A percentile compares a stretch with the other conserved stretches of the same genome.
Evolutionary conservation across 2,113 vertebrate genomes (phyloP).

Genomic region (Hylia prasina): DNA sequence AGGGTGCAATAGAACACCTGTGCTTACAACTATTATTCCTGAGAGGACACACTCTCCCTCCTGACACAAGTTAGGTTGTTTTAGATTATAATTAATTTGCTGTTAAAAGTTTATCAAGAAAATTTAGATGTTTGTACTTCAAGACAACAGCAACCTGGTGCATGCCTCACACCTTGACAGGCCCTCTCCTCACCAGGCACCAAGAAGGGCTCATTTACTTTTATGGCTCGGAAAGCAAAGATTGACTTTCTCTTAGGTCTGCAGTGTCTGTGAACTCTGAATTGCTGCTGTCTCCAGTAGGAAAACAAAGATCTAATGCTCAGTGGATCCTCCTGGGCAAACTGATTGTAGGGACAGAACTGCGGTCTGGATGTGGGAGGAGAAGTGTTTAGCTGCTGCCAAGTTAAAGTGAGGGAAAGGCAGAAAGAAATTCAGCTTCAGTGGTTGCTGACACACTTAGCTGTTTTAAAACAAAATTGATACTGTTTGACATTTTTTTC

Average conservation of each 20-base stretch:
- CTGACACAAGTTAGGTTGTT: background rate
- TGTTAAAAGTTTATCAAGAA: background rate
- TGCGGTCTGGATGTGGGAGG: accelerated
- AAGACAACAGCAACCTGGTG: background rate
- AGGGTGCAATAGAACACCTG: accelerated
- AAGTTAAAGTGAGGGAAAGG: background rate
- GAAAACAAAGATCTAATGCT: background rate
- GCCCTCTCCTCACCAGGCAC: background rate
- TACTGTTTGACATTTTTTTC: background rate
- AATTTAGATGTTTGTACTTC: background rate
- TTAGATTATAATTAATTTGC: background rate
- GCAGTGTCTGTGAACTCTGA: accelerated
- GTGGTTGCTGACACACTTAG: background rate
- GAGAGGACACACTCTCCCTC: background rate
- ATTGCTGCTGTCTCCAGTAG: background rate
- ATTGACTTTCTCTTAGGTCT: background rate
- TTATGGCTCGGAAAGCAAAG: background rate
- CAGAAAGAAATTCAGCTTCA: background rate
- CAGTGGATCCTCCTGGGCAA: background rate
- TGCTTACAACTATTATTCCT: background rate
- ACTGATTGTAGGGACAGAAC: background rate
- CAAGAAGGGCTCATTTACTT: background rate
- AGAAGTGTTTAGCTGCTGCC: background rate
- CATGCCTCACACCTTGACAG: background rate
- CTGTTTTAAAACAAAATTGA: background rate